Percentiles rank a stretch among this genome's conserved stretches.
phyloP scores from a whole-genome alignment of 2,113 vertebrate species.

The Salvelinus sp. region DNA sequence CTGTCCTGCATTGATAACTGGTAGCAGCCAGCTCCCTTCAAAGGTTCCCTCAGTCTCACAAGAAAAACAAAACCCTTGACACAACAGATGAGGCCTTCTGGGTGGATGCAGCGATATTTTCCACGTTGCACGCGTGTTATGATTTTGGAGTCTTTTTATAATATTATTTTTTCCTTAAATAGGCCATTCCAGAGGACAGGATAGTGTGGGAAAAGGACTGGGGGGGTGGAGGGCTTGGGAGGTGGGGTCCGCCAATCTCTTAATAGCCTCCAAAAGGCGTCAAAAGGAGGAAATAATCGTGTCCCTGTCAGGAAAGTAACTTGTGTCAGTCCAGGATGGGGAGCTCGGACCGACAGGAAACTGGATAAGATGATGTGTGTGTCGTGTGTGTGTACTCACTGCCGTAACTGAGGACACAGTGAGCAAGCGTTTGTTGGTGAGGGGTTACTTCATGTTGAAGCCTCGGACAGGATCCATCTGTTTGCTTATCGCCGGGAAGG shows the following conservation, averaged over 20 bases:
- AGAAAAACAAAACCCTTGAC: conserved; percentile 20
- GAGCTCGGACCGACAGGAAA: conserved; percentile 62
- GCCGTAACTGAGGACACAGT: background rate
- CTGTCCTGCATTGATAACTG: no score
- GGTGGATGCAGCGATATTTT: conserved; percentile 53
- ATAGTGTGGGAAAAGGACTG: conserved; percentile 55
- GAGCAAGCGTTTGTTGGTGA: background rate
- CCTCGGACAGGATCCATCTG: conserved; percentile 53
- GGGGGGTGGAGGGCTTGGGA: conserved; percentile 1
- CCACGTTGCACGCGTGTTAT: conserved; percentile 42
- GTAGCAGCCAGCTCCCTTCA: background rate
- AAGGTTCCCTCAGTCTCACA: conserved; percentile 5
- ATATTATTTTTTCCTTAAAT: conserved; percentile 50
- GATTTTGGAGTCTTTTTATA: conserved; percentile 47
- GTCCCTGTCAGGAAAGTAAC: conserved; percentile 71
- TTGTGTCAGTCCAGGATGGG: conserved; percentile 62
- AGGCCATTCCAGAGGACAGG: conserved; percentile 43
- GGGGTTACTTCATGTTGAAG: conserved; percentile 17
- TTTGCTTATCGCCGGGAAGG: conserved; percentile 50
- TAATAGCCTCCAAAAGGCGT: conserved; percentile 65
- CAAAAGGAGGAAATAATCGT: conserved; percentile 74
- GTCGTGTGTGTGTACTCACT: conserved; percentile 7
- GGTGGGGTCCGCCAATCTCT: conserved; percentile 41
- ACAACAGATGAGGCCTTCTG: conserved; percentile 34
- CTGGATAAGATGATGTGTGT: conserved; percentile 29